Base-by-base conservation (phyloP, 2,113 vertebrate genomes). In the Octodon degus region DNA sequence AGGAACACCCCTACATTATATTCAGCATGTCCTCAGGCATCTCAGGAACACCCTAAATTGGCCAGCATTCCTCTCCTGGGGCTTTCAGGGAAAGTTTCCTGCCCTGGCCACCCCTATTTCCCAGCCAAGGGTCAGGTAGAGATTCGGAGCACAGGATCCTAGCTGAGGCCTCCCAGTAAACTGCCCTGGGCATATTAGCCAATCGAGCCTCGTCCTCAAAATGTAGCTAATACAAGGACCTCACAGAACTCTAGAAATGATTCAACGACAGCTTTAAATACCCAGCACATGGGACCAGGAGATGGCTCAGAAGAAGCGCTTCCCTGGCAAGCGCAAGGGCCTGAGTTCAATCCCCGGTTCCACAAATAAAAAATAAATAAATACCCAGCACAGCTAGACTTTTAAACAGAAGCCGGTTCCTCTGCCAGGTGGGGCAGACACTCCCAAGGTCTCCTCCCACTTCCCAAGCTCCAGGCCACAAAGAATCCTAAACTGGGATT, bases 181-280 rank as follows among this genome's bases (percentile, higher is more conserved):
- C 1, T 70, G 25, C 68, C 47, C 32, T 11, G 22, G 95, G 87
- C 72, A 50, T 74, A 93, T 43, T 6, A 72, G 67, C 60, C 83
- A 53, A 70, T 34, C 32, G 72, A 53, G 34, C 40, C 68, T 89
- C 80, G 68, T 85, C 89, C 76, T 58, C 63, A 89, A 70, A 94
- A 91, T 8, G 77, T 0, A 92, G 84, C 62, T 27, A 63, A 86
- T 13, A 87, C 47, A 53, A 60, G 32, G 37, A 53, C 55, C 55
- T 89, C 30, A 65, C 27, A 37, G 22, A 58, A 81, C 20, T 14
- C 9, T 6, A 25, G 40, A 19, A 11, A 84, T 6, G n/a, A 88
- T 47, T 55, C 43, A 83, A 14, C 55, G 40, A 13, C 70, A 58
- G 65, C 55, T 53, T 37, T 27, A 92, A 89, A 63, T 43, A 80